Base-by-base conservation (phyloP, 2,797 vertebrate genomes). In the Taenioides sp. region DNA sequence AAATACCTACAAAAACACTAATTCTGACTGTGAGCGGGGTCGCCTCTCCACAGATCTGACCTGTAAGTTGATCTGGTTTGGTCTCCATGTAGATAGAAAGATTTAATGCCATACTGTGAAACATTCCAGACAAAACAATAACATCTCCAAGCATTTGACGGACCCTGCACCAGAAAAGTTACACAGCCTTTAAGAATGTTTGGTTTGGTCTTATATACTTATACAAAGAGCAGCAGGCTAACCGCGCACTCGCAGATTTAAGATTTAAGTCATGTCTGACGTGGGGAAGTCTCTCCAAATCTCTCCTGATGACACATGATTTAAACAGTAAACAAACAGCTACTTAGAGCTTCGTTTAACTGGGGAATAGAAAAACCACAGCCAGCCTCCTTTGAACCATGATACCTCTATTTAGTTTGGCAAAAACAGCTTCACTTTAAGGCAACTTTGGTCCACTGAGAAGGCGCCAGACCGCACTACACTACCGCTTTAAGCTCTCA, bases 221-320 rank as follows among this genome's bases (percentile, higher is more conserved):
- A 9, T 37, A 0, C 10, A 47, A 4, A 18, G 22, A 9, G 43
- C 37, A 2, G 61, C 61, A 22, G n/a, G 14, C 40, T 49, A 22
- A 47, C 9, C 14, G 40, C 63, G 20, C 63, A 23, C 63, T 50
- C 22, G 0, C 23, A 65, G 64, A 65, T 65, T 11, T 65, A 9
- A 65, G 64, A 65, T 65, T 11, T 65, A 9, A 49, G 23, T 50
- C 23, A 16, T 49, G 43, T 49, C 64, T 65, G 64, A 65, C 25
- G 22, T 25, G 5, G 40, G 40, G 23, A 49, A 65, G 23, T 65
- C 64, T 65, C 40, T 20, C 64, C 3, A 28, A 65, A 65, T 50
- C 64, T 50, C 43, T 18, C 16, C 2, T 27, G 64, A 65, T 65
- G 27, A 49, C 43, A 18, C 40, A 4, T 10, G 64, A 50, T 65